Evolutionary conservation across 2,888 invertebrate species (phyloP), one percentile per base, ranked within the genome.

Genomic region (Ichneumoninae sp.): DNA sequence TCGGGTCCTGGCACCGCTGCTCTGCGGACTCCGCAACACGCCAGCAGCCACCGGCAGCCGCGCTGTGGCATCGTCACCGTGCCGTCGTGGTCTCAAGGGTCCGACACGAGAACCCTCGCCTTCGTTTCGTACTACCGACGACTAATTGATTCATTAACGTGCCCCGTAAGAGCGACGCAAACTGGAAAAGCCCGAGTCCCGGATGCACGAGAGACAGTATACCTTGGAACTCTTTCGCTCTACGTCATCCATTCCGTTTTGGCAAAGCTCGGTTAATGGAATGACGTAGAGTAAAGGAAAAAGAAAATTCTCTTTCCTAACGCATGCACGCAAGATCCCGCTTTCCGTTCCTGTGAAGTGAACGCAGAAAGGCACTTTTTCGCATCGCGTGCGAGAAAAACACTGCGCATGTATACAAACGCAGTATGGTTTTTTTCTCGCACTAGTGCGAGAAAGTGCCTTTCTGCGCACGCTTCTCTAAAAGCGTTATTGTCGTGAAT

Each of bases 61-160:
- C 47, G 68, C 52, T 36, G 57, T 65, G 63, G n/a, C 60, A 33
- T 68, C 69, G 26, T 74, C 44, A 50, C 68, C 52, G 68, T 79
- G 75, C 70, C 73, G 10, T 75, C 44, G 70, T 30, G 74, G 70
- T 74, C 83, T 81, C 69, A 54, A 26, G 70, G 57, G 77, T 74
- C 63, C 65, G 77, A 71, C 86, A 81, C 81, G 86, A 78, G 81
- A 83, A 80, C 60, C 66, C 83, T 75, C 68, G 78, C 78, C 86
- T 89, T 89, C 75, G 71, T 86, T 87, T 86, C 81, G 84, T 88
- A 86, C 87, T 86, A 88, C 89, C 86, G 68, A 54, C 86, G 85
- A 87, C 85, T 91, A 91, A 91, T 91, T 91, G 89, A 89, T 89
- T 88, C 87, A 91, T 91, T 90, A 91, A 88, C 83, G 89, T 84